Base-by-base conservation (phyloP, 2,888 invertebrate species). In the Melieria omissa region DNA sequence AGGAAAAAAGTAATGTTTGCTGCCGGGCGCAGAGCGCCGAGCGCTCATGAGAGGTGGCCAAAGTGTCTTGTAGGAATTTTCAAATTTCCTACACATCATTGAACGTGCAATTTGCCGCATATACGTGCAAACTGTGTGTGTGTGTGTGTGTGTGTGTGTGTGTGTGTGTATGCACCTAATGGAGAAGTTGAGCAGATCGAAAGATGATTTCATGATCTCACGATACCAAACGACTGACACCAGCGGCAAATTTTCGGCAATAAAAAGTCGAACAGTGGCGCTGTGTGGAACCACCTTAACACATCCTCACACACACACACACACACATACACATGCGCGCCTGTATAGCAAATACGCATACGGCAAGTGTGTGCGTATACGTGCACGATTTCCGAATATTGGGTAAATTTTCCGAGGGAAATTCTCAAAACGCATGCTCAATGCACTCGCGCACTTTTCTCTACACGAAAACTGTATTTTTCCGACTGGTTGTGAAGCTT, bases 21-120 rank as follows among this genome's bases (percentile, higher is more conserved):
- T 10, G 29, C 29, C 29, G 29, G 29, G 29, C 29, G 29, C 29
- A 29, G 29, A 29, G 29, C 29, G 29, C 29, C 29, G 29, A 29
- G 29, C 29, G 29, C 29, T 2, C 3, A 29, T 29, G 29, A 29
- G 29, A 29, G 29, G 29, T 29, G 29, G 1, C 29, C 29, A 29
- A 29, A 29, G 3, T 29, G 29, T 29, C 29, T 29, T 29, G 29
- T 29, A 29, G 29, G 29, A 29, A 29, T 29, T 29, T 29, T 29
- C 45, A 46, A 10, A 66, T 65, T 42, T 65, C 44, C 55, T 54
- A 61, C 44, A 46, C 46, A 61, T 61, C 61, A 52, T 64, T 29
- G 29, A 29, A 64, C 44, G 14, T 52, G n/a, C 46, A 14, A 12
- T 44, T n/a, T 4, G 61, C n/a, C 8, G 45, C 12, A 44, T 61